Conservation (phyloP, 2,888 invertebrate species). For the Latrodectus hesperus region DNA sequence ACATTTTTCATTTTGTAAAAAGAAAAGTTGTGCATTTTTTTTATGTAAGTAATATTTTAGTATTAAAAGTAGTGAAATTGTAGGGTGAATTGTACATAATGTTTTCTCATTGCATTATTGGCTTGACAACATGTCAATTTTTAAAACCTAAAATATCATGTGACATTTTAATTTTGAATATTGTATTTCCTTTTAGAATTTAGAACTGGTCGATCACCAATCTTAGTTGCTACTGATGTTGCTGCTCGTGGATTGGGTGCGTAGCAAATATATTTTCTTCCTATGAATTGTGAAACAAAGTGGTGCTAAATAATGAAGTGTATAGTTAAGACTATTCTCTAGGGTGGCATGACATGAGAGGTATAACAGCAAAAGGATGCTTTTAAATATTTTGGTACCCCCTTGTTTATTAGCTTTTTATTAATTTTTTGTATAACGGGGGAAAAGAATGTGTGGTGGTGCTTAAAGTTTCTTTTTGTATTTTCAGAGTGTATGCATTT, state of each 20-base stretch:
- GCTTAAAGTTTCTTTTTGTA: too few species aligned
- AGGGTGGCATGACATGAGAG: conserved; percentile 60
- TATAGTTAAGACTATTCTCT: background rate
- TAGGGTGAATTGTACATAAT: too few species aligned
- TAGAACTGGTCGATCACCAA: conserved; percentile 86
- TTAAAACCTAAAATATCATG: background rate
- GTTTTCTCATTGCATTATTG: too few species aligned
- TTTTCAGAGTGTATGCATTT: too few species aligned
- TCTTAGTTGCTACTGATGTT: conserved; percentile 95
- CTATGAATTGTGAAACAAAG: background rate
- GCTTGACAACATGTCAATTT: too few species aligned
- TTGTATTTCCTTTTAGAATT: conserved; percentile 79
- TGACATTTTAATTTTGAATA: background rate
- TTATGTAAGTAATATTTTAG: too few species aligned
- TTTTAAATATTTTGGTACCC: conserved; percentile 53
- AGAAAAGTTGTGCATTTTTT: too few species aligned
- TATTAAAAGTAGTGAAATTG: too few species aligned
- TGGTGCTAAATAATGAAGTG: too few species aligned
- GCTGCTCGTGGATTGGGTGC: conserved; percentile 92
- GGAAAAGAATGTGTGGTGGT: too few species aligned
- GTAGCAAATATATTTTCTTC: conserved; percentile 74
- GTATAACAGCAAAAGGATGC: conserved; percentile 39
- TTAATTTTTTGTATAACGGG: too few species aligned
- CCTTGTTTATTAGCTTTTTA: conserved; percentile 39
- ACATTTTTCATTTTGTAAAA: too few species aligned